These are phyloP conservation scores for Xestia ashworthii DNA, from an alignment of 2,888 invertebrate species.

Conservation along the genomic window DNA sequence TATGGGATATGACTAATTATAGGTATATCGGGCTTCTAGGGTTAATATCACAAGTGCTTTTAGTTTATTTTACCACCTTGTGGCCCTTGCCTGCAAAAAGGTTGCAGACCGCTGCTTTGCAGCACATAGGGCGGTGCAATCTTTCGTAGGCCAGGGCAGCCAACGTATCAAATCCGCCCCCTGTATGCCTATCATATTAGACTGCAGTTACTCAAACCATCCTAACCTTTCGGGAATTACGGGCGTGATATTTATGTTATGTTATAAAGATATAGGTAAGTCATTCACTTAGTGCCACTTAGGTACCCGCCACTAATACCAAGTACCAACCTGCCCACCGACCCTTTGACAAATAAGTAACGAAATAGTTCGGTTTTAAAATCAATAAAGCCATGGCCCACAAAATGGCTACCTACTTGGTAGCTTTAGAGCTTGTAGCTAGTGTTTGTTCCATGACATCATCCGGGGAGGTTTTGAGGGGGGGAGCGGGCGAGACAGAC, in stretches of 20 bases:
- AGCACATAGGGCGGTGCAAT: too few species aligned
- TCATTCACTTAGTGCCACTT: not conserved
- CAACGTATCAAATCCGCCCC: too few species aligned
- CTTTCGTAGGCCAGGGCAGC: too few species aligned
- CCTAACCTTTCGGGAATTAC: not conserved
- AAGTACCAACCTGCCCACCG: not conserved
- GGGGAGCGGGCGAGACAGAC: slow-evolving; percentile 48
- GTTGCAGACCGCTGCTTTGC: too few species aligned
- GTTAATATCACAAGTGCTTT: too few species aligned
- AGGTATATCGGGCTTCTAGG: too few species aligned
- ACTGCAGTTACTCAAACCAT: not conserved
- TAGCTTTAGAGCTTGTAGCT: slow-evolving; percentile 21
- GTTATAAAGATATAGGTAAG: not conserved
- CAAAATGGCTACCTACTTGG: slow-evolving; percentile 35
- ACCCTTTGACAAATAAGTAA: slow-evolving; percentile 12
- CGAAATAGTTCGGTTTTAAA: slow-evolving; percentile 32
- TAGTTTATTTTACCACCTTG: too few species aligned
- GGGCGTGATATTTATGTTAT: not conserved
- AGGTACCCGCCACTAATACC: not conserved
- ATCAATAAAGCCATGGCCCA: slow-evolving; percentile 53
- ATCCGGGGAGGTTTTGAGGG: slow-evolving; percentile 38
- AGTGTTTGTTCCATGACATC: slow-evolving; percentile 61
- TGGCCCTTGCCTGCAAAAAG: too few species aligned
- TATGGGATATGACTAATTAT: too few species aligned
- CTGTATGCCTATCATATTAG: not conserved